A percentile compares a stretch with the other conserved stretches of the same genome.
phyloP scores from a whole-genome alignment of 92 coral and sea anemone species.

The Pocillopora meandrina region DNA sequence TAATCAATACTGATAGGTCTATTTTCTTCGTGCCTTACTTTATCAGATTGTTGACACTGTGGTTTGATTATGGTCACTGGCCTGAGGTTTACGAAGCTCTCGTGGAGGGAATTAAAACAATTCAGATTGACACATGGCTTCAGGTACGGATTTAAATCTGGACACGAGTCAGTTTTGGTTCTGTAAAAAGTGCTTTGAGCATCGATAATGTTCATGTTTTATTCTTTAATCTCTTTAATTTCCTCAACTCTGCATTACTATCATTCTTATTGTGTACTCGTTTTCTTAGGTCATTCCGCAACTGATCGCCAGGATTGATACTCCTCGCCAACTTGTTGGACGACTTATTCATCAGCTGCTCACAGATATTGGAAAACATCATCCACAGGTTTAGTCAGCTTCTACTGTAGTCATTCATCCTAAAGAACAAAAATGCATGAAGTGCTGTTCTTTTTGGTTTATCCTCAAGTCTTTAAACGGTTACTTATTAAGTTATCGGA shows the following conservation, averaged over 20 bases:
- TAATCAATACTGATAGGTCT: no score
- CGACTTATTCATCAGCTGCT: conserved; percentile 91
- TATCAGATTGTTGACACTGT: conserved; percentile 78
- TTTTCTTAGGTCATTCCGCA: conserved; percentile 83
- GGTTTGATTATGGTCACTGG: conserved; percentile 96
- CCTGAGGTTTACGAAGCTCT: conserved; percentile 94
- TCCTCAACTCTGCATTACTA: background rate
- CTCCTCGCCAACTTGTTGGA: conserved; percentile 96
- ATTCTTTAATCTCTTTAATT: no score
- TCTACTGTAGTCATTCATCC: background rate
- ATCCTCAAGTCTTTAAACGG: no score
- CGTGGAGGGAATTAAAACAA: conserved; percentile 97
- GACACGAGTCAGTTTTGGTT: background rate
- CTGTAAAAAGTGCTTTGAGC: no score
- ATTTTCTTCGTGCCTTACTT: background rate
- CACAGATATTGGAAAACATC: conserved; percentile 96
- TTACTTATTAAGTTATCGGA: no score
- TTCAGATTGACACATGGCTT: conserved; percentile 97
- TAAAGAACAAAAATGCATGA: background rate
- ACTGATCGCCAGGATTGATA: conserved; percentile 96
- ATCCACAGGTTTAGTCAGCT: conserved; percentile 74
- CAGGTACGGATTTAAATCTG: conserved; percentile 45
- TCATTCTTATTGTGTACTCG: background rate
- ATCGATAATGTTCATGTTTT: no score
- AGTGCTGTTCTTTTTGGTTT: no score